These are phyloP conservation scores for Bufo bufo DNA, from an alignment of 2,113 vertebrate genomes.

Conservation along the genomic window DNA sequence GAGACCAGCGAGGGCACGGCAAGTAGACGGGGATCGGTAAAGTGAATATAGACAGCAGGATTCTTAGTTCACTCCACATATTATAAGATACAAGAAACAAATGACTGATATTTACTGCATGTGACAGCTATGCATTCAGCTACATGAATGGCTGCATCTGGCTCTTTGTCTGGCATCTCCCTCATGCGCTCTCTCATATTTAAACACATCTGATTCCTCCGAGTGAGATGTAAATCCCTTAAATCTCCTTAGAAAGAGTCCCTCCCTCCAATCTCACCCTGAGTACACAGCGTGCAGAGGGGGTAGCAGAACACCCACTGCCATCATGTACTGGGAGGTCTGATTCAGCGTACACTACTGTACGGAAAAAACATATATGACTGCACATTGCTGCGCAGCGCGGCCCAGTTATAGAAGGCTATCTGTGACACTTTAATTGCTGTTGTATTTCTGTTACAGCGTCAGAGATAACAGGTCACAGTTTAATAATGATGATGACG, in stretches of 20 bases:
- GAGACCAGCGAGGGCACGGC: too few species aligned
- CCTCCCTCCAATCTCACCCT: slow-evolving; percentile 31
- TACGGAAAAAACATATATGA: not conserved
- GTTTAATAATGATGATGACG: not conserved
- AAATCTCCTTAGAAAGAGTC: slow-evolving; percentile 52
- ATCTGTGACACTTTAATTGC: not conserved
- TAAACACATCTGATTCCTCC: slow-evolving; percentile 52
- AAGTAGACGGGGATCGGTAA: too few species aligned
- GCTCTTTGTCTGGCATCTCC: not conserved
- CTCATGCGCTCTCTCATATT: slow-evolving; percentile 47
- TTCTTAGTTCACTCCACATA: too few species aligned
- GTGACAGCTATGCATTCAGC: not conserved
- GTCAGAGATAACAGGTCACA: too few species aligned
- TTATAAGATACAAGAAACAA: not conserved
- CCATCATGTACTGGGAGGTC: not conserved
- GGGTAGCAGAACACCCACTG: not conserved
- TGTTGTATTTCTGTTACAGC: not conserved
- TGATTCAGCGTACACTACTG: not conserved
- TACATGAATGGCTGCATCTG: not conserved
- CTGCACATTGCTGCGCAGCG: too few species aligned
- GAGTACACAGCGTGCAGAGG: not conserved
- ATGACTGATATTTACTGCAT: not conserved
- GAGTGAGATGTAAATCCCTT: slow-evolving; percentile 52
- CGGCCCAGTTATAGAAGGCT: not conserved
- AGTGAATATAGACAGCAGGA: too few species aligned